Percentiles rank a stretch among this genome's conserved stretches.
These are phyloP conservation scores for Antheraea yamamai DNA, from an alignment of 2,888 invertebrate genomes.

Conservation along the genomic window DNA sequence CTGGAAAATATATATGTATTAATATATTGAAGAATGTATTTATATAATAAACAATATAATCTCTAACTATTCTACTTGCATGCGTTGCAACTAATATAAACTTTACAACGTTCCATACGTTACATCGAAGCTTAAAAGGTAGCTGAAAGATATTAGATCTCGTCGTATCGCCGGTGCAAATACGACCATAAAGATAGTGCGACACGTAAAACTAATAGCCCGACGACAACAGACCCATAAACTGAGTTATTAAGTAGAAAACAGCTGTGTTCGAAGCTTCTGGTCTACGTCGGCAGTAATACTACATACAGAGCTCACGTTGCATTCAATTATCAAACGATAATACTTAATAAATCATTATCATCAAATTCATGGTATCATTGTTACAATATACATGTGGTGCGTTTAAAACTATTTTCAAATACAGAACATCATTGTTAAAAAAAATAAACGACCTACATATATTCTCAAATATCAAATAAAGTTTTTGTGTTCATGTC, in stretches of 20 bases:
- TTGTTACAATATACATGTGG: neutral
- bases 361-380: neutral
- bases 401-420: neutral
- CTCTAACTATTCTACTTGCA: neutral
- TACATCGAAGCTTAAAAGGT: constrained; percentile 18
- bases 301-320: neutral
- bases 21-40: neutral
- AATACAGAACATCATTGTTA: too few species aligned
- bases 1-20: neutral
- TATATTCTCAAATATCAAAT: too few species aligned
- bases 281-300: constrained; percentile 3
- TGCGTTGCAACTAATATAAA: neutral
- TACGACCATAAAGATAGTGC: constrained; percentile 23
- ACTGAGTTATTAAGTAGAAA: constrained; percentile 49
- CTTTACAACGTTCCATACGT: neutral
- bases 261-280: constrained; percentile 42
- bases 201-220: constrained; percentile 36
- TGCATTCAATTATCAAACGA: neutral
- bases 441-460: too few species aligned
- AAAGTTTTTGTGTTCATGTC: too few species aligned
- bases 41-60: neutral
- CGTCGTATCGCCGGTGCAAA: constrained; percentile 22
- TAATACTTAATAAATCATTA: neutral
- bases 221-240: constrained; percentile 45
- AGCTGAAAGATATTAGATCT: constrained; percentile 22